Conservation (phyloP, 2,888 invertebrate species). For the Tanaodytes sp. region DNA sequence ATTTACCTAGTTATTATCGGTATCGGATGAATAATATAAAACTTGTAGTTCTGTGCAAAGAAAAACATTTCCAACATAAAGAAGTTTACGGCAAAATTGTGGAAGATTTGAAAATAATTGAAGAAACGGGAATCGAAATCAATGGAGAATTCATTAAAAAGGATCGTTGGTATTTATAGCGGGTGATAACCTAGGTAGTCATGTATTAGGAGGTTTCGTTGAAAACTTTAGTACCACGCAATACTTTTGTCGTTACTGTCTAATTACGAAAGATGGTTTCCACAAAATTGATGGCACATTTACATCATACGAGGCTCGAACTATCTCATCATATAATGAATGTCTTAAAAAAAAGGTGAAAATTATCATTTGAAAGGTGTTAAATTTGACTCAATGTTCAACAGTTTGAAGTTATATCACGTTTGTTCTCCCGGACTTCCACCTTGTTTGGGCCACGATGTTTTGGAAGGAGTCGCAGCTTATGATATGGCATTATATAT, state of each 20-base stretch:
- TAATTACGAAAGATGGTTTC: conserved; percentile 17
- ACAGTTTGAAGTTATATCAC: conserved; percentile 39
- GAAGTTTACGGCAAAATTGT: conserved; percentile 55
- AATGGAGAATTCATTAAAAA: conserved; percentile 54
- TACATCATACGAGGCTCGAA: too few species aligned
- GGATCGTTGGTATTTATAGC: conserved; percentile 52
- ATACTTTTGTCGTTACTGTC: conserved; percentile 35
- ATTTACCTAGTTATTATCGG: conserved; percentile 56
- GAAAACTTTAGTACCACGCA: conserved; percentile 56
- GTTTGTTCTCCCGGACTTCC: conserved; percentile 51
- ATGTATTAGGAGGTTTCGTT: conserved; percentile 60
- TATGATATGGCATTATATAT: conserved; percentile 41
- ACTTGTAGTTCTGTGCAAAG: conserved; percentile 41
- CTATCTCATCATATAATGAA: too few species aligned
- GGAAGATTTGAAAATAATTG: conserved; percentile 56
- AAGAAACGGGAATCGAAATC: conserved; percentile 54
- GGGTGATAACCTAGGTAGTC: conserved; percentile 44
- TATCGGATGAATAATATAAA: conserved; percentile 58
- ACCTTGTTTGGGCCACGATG: conserved; percentile 52
- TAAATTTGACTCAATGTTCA: conserved; percentile 53
- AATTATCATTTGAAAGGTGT: conserved; percentile 33
- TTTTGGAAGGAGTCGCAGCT: conserved; percentile 48
- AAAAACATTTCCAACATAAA: conserved; percentile 58
- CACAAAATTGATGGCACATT: too few species aligned
- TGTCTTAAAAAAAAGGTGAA: too few species aligned